phyloP scores from a whole-genome alignment of 2,113 vertebrate genomes.

The Gracilinanus agilis region DNA sequence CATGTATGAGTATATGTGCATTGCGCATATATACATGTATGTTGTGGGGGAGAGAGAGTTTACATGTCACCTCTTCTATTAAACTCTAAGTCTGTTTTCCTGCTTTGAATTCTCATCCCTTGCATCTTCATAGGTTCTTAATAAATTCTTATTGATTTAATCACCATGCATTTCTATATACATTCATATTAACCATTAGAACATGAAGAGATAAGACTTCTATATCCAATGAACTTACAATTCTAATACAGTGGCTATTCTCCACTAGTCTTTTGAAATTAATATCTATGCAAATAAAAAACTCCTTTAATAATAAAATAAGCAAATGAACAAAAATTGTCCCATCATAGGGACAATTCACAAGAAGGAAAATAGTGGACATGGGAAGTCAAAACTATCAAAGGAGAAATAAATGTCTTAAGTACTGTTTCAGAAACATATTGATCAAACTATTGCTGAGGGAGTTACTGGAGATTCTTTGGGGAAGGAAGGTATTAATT shows the following conservation, averaged over 20 bases:
- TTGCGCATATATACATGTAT: too few species aligned
- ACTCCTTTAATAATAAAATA: slow-evolving; percentile 9
- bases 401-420: background rate
- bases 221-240: background rate
- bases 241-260: background rate
- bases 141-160: too few species aligned
- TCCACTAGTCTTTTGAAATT: slow-evolving; percentile 10
- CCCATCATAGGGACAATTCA: background rate
- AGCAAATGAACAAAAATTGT: background rate
- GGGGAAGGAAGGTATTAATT: background rate
- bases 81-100: too few species aligned
- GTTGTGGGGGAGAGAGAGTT: too few species aligned
- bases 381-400: background rate
- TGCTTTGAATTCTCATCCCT: too few species aligned
- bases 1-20: too few species aligned
- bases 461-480: background rate
- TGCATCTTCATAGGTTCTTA: too few species aligned
- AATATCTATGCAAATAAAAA: background rate
- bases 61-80: too few species aligned
- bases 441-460: background rate
- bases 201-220: background rate
- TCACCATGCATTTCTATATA: too few species aligned
- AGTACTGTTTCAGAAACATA: background rate
- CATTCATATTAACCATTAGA: background rate
- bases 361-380: background rate